A percentile compares a stretch with the other conserved stretches of the same genome.
These are phyloP conservation scores for Euura saliciscinereae DNA, from an alignment of 1,140 invertebrate genomes.

Conservation along the genomic window DNA sequence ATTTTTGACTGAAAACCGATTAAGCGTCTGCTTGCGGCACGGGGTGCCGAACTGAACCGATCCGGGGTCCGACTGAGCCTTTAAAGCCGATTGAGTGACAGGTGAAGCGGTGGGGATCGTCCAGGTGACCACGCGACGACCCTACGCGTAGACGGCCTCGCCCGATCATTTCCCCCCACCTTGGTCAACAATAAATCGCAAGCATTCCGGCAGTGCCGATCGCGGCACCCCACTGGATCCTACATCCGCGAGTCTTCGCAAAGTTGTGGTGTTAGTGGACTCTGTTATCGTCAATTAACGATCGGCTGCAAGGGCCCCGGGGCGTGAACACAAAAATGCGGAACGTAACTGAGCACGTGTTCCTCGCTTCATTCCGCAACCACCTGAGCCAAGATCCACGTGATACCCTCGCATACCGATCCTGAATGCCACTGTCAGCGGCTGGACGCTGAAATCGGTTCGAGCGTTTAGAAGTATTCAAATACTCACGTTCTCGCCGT, in stretches of 20 bases:
- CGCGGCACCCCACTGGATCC: background rate
- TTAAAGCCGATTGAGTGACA: slow-evolving; percentile 35
- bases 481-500: no score
- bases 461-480: no score
- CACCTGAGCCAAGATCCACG: background rate
- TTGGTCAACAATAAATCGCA: background rate
- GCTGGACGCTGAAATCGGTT: no score
- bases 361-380: background rate
- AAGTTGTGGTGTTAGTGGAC: background rate
- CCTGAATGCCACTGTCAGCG: no score
- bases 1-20: slow-evolving; percentile 10
- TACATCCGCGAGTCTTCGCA: background rate
- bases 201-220: background rate
- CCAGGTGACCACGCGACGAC: background rate
- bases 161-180: background rate
- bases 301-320: background rate
- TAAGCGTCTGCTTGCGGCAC: slow-evolving; percentile 23
- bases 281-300: background rate
- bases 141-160: background rate
- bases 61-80: slow-evolving; percentile 22
- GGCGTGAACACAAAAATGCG: background rate
- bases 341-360: background rate
- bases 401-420: background rate
- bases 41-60: slow-evolving; percentile 31
- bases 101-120: slow-evolving; percentile 27